These are phyloP conservation scores for Catocala fraxini DNA, from an alignment of 2,888 invertebrate species.

Conservation along the genomic window DNA sequence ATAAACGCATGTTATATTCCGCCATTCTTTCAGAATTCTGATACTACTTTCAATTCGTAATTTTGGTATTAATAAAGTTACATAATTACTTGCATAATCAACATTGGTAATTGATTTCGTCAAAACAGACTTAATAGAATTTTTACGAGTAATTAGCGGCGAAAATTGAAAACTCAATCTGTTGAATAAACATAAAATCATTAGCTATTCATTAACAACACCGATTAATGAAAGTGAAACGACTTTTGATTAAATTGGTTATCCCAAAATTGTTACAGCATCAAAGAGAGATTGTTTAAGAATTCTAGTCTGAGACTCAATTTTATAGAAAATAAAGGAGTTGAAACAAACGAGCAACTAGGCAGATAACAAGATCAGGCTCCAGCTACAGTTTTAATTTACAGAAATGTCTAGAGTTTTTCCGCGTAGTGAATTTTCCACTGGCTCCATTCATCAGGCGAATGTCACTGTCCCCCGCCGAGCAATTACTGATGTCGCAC, in stretches of 20 bases:
- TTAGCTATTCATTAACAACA: constrained; percentile 16
- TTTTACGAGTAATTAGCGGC: constrained; percentile 3
- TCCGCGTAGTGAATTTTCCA: constrained; percentile 71
- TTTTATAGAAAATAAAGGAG: constrained; percentile 31
- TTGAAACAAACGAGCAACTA: constrained; percentile 40
- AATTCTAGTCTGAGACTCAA: constrained; percentile 9
- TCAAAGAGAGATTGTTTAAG: constrained; percentile 11
- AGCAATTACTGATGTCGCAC: constrained; percentile 84
- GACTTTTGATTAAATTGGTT: constrained; percentile 10
- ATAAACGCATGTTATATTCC: neutral
- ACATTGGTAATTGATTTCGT: neutral
- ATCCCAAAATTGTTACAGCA: constrained; percentile 1
- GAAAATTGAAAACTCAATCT: constrained; percentile 9
- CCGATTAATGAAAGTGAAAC: constrained; percentile 12
- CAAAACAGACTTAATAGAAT: constrained; percentile 2
- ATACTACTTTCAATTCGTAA: no score
- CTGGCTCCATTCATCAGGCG: constrained; percentile 80
- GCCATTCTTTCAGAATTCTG: no score
- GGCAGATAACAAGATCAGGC: constrained; percentile 66
- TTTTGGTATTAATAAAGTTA: no score
- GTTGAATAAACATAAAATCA: constrained; percentile 14
- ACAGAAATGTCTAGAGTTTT: constrained; percentile 74
- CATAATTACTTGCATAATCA: no score
- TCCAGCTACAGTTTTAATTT: constrained; percentile 75
- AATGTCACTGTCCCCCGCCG: constrained; percentile 75